phyloP scores from a whole-genome alignment of 2,797 vertebrate genomes.

The Sebastes dallii region DNA sequence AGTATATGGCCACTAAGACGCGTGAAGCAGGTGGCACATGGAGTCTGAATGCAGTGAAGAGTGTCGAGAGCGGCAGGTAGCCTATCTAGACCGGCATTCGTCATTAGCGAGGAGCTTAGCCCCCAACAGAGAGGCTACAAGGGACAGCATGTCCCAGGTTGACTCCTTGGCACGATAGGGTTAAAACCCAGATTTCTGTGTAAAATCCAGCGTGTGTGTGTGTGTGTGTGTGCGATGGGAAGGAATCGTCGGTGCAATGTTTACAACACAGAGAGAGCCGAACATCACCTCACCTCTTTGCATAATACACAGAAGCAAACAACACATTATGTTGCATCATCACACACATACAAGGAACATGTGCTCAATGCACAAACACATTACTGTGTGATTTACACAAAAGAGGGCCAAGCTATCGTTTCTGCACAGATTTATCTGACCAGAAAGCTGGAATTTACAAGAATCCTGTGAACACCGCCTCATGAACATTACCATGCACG shows the following conservation, averaged over 20 bases:
- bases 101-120: constrained; percentile 66
- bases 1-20: constrained; percentile 56
- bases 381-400: not conserved
- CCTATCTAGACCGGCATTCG: constrained; percentile 26
- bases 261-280: not conserved
- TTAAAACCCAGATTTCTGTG: constrained; percentile 61
- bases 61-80: constrained; percentile 51
- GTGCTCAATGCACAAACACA: constrained; percentile 7
- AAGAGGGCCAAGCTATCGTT: not conserved
- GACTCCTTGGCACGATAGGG: constrained; percentile 22
- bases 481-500: not conserved
- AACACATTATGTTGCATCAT: not conserved
- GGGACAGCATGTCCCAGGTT: constrained; percentile 44
- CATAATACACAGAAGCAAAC: not conserved
- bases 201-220: constrained; percentile 46
- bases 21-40: constrained; percentile 38
- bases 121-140: constrained; percentile 45
- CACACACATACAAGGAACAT: not conserved
- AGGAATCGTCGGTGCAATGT: not conserved
- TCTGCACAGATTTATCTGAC: constrained; percentile 7
- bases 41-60: constrained; percentile 29
- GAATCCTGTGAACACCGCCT: not conserved
- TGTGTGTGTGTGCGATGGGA: not conserved
- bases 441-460: not conserved
- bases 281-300: constrained; percentile 3